Evolutionary conservation across 37 sponge, comb jelly and placozoan species (phyloP).

Genomic region (Ephydatia muelleri): DNA sequence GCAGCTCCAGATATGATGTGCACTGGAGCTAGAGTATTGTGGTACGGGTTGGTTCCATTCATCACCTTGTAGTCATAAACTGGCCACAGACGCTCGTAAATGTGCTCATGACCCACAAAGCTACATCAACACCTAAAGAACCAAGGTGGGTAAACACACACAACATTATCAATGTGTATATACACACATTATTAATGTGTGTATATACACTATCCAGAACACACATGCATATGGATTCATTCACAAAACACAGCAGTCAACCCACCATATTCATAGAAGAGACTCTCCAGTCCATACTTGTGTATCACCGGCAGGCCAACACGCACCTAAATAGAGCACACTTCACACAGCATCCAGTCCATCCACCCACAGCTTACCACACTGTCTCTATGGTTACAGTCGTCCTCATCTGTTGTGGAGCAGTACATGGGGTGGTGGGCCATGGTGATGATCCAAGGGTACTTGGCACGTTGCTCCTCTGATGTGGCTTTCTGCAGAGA

Average conservation of each 20-base stretch:
- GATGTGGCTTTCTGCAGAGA: slow-evolving; percentile 13
- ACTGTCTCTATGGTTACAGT: slow-evolving; percentile 45
- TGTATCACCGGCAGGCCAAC: slow-evolving; percentile 3
- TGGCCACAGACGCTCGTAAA: slow-evolving; percentile 48
- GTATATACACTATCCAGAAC: neutral
- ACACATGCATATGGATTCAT: neutral
- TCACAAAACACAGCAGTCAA: neutral
- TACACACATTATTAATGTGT: neutral
- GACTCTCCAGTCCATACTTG: slow-evolving; percentile 22
- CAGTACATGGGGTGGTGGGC: slow-evolving; percentile 70
- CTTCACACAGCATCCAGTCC: neutral
- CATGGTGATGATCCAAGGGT: slow-evolving; percentile 64
- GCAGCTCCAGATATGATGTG: slow-evolving; percentile 34
- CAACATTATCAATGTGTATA: no score
- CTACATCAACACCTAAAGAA: slow-evolving; percentile 46
- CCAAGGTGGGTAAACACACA: no score
- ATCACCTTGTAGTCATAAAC: slow-evolving; percentile 38
- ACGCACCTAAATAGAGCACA: slow-evolving; percentile 2
- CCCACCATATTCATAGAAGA: slow-evolving; percentile 50
- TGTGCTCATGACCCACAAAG: slow-evolving; percentile 47
- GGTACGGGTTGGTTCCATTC: slow-evolving; percentile 4
- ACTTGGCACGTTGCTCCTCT: neutral
- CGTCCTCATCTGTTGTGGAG: slow-evolving; percentile 41
- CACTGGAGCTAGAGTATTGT: slow-evolving; percentile 27
- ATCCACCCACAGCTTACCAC: slow-evolving; percentile 18